phyloP scores from a whole-genome alignment of 2,113 vertebrate genomes.

The Chloropsis cyanopogon region DNA sequence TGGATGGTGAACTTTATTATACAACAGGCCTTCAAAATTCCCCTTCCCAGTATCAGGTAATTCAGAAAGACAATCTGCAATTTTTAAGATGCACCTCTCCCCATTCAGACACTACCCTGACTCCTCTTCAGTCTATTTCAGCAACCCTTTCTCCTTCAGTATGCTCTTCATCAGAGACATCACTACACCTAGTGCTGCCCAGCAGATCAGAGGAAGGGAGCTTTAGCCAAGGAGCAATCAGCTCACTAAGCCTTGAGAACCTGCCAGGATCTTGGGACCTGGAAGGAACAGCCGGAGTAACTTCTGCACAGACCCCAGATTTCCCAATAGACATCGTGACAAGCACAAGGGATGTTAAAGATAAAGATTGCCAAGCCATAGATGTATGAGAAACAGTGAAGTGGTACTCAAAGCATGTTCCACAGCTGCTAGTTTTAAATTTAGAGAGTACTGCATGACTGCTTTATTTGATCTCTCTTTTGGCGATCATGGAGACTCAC shows the following conservation, averaged over 20 bases:
- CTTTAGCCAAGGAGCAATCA: slow-evolving; percentile 70
- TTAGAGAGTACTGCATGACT: slow-evolving; percentile 43
- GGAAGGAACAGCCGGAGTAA: slow-evolving; percentile 33
- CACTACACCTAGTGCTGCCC: slow-evolving; percentile 73
- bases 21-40: slow-evolving; percentile 61
- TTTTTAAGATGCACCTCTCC: slow-evolving; percentile 73
- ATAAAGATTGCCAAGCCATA: slow-evolving; percentile 75
- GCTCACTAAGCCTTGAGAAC: slow-evolving; percentile 79
- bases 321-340: slow-evolving; percentile 63
- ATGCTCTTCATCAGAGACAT: slow-evolving; percentile 77
- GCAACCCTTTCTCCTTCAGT: slow-evolving; percentile 77
- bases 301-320: slow-evolving; percentile 61
- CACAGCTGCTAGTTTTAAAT: slow-evolving; percentile 11
- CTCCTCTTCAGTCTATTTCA: slow-evolving; percentile 80
- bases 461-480: slow-evolving; percentile 51
- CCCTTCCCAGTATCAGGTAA: slow-evolving; percentile 69
- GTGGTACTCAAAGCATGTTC: neutral
- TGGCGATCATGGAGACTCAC: neutral
- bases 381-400: slow-evolving; percentile 34
- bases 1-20: slow-evolving; percentile 58
- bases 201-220: slow-evolving; percentile 76
- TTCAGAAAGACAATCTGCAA: slow-evolving; percentile 71
- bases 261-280: slow-evolving; percentile 73
- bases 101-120: slow-evolving; percentile 73
- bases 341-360: slow-evolving; percentile 70